Evolutionary conservation across 1,140 invertebrate species (phyloP).

Genomic region (Calosoma granatense): DNA sequence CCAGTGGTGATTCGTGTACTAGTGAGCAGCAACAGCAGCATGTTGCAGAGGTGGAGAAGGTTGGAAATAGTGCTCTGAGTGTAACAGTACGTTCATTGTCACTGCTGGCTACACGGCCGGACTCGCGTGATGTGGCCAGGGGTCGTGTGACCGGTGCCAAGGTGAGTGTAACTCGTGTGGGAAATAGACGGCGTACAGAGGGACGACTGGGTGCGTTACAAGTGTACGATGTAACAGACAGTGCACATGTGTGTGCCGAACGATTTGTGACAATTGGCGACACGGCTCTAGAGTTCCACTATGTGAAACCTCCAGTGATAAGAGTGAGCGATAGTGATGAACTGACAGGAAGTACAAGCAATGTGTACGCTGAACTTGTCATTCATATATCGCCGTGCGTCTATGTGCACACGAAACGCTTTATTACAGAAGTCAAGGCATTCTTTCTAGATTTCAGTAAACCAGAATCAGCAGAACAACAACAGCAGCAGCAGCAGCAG

Average conservation of each 20-base stretch:
- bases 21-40: neutral
- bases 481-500: no score
- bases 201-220: constrained; percentile 70
- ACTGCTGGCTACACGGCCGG: neutral
- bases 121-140: neutral
- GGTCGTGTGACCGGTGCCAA: neutral
- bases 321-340: constrained; percentile 16
- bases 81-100: neutral
- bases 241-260: constrained; percentile 64
- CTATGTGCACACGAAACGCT: constrained; percentile 92
- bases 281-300: constrained; percentile 73
- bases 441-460: constrained; percentile 48
- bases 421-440: constrained; percentile 74
- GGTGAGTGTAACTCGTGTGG: neutral
- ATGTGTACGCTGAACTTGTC: constrained; percentile 60
- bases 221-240: constrained; percentile 69
- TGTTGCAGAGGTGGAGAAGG: neutral
- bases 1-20: neutral
- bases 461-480: constrained; percentile 21
- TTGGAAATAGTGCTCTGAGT: neutral
- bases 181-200: constrained; percentile 24
- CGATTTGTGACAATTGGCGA: constrained; percentile 74
- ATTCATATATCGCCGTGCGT: constrained; percentile 78
- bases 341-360: constrained; percentile 11
- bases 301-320: constrained; percentile 37